These are phyloP conservation scores for Poeciliopsis paucimaculata DNA, from an alignment of 2,797 vertebrate genomes.

Conservation along the genomic window DNA sequence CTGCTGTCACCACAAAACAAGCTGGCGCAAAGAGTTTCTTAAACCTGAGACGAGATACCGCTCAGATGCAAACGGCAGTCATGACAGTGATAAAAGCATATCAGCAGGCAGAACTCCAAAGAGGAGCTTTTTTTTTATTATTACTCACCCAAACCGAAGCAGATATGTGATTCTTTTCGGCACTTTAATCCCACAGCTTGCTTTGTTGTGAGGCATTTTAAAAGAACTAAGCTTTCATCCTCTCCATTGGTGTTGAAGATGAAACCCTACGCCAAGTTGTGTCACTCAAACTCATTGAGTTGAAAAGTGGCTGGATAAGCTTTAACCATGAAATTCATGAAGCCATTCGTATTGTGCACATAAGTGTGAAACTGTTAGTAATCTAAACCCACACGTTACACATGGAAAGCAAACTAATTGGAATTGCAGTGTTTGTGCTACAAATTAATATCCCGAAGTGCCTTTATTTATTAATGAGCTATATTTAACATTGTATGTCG, in stretches of 20 bases:
- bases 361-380: slow-evolving; percentile 11
- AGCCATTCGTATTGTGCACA: slow-evolving; percentile 37
- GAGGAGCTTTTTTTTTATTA: slow-evolving; percentile 47
- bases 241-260: slow-evolving; percentile 54
- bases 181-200: slow-evolving; percentile 64
- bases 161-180: slow-evolving; percentile 58
- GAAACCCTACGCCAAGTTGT: slow-evolving; percentile 61
- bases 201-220: slow-evolving; percentile 44
- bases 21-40: slow-evolving; percentile 45
- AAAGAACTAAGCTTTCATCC: slow-evolving; percentile 57
- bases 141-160: slow-evolving; percentile 67
- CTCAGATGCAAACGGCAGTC: slow-evolving; percentile 57
- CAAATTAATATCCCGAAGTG: background rate
- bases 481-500: background rate
- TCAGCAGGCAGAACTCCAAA: slow-evolving; percentile 53
- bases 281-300: slow-evolving; percentile 51
- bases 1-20: slow-evolving; percentile 64
- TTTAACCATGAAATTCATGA: slow-evolving; percentile 46
- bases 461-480: background rate
- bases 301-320: slow-evolving; percentile 52
- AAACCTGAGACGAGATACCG: slow-evolving; percentile 49
- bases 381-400: slow-evolving; percentile 3
- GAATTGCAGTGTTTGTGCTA: background rate
- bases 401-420: background rate
- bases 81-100: slow-evolving; percentile 69